phyloP scores from a whole-genome alignment of 2,113 vertebrate species.

The Baryphthengus martii region DNA sequence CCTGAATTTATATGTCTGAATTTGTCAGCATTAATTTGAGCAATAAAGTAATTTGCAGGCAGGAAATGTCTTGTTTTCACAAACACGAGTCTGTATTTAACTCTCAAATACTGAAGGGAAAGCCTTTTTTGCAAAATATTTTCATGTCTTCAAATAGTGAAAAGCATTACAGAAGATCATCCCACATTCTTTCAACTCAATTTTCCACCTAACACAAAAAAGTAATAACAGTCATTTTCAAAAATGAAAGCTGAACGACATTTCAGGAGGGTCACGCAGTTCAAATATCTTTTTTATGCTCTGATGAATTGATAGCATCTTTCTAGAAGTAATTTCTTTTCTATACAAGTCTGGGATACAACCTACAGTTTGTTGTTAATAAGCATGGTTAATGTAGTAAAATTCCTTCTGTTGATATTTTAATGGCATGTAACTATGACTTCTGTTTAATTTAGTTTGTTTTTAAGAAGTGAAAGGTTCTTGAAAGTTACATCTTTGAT shows the following conservation, averaged over 20 bases:
- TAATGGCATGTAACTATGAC: background rate
- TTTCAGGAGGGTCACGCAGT: background rate
- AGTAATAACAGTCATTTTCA: background rate
- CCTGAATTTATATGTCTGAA: background rate
- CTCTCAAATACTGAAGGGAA: background rate
- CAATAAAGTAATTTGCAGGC: background rate
- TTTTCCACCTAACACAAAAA: background rate
- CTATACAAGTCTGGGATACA: background rate
- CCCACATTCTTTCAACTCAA: background rate
- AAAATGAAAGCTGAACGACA: background rate
- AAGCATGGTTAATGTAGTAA: background rate
- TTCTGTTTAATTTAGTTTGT: background rate
- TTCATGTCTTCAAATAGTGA: background rate
- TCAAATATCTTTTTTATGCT: background rate
- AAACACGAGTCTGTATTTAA: background rate
- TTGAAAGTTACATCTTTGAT: background rate
- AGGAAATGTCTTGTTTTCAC: background rate
- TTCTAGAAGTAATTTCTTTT: background rate
- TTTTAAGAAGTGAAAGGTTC: background rate
- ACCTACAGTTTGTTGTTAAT: background rate
- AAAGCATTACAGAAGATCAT: background rate
- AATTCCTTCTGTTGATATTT: background rate
- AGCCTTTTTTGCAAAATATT: background rate
- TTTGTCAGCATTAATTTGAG: background rate
- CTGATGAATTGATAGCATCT: background rate